Base-by-base conservation (phyloP, 2,113 vertebrate genomes). In the Anguilla rostrata region DNA sequence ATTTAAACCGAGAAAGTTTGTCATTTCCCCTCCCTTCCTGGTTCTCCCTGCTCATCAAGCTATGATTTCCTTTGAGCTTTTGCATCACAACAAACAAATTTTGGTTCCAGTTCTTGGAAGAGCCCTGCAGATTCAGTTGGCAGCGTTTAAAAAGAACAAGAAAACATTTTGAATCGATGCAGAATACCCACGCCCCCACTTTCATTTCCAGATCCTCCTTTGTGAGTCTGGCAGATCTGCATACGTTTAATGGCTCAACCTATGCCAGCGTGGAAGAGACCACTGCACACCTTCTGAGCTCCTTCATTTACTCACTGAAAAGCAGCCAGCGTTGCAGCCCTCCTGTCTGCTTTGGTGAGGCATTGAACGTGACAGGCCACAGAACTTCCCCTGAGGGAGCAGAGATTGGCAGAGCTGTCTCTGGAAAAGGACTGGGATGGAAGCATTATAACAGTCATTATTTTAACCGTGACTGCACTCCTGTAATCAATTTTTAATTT, bases 31-130 rank as follows among this genome's bases (percentile, higher is more conserved):
- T n/a, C 84, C 84, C 0, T 80, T 87, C 63, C 0, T 16, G 83
- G 75, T 91, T 88, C 90, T 92, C 89, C 85, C 79, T 90, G 86
- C 90, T 86, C 91, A 89, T 84, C 87, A 89, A 88, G 89, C 88
- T 29, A 22, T 57, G 84, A 88, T 86, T 88, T 90, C 90, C 93
- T 94, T 91, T 91, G 88, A 82, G 81, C 81, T 83, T 89, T 78
- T 56, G 86, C 81, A 43, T 89, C 71, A 82, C 79, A 90, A 89
- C 90, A 92, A 91, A 82, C 78, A 78, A 29, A 78, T 5, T 16
- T 29, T 16, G 0, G 86, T 87, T 90, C 84, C 1, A 87, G 86
- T 83, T 83, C 39, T 86, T 81, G 43, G 85, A 86, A 90, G 39
- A 63, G 16, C 56, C 53, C 29, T 39, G 49, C 78, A 78, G n/a